Percentiles rank a stretch among this genome's conserved stretches.
Evolutionary conservation across 2,888 invertebrate genomes (phyloP).

Genomic region (Sinhomidia bicolor): DNA sequence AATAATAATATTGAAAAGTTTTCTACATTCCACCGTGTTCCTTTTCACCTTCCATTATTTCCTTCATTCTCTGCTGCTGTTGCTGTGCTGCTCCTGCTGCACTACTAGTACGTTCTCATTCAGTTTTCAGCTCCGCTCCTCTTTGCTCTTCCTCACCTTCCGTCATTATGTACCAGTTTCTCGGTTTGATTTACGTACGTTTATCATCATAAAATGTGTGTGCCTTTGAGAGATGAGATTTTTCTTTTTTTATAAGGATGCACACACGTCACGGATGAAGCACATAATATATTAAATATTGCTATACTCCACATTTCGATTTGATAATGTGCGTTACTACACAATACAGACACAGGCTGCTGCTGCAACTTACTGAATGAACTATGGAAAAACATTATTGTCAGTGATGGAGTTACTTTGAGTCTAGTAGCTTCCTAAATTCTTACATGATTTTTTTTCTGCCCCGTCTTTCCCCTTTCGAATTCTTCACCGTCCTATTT

Average conservation of each 20-base stretch:
- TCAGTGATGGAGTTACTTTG: conserved; percentile 42
- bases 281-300: background rate
- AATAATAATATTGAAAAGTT: background rate
- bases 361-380: conserved; percentile 37
- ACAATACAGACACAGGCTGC: conserved; percentile 37
- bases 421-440: conserved; percentile 45
- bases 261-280: background rate
- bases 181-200: conserved; percentile 55
- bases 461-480: background rate
- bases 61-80: background rate
- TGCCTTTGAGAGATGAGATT: conserved; percentile 56
- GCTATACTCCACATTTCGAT: background rate
- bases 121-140: conserved; percentile 24
- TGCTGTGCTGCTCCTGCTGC: background rate
- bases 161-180: conserved; percentile 45
- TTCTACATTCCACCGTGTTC: conserved; percentile 25
- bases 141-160: conserved; percentile 27
- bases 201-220: conserved; percentile 46
- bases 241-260: background rate
- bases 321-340: conserved; percentile 27
- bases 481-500: background rate
- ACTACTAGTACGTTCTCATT: conserved; percentile 1
- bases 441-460: conserved; percentile 35
- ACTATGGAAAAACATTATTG: conserved; percentile 38
- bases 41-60: conserved; percentile 21